These are phyloP conservation scores for Spizaetus ornatus DNA, from an alignment of 2,113 vertebrate genomes.

Conservation along the genomic window DNA sequence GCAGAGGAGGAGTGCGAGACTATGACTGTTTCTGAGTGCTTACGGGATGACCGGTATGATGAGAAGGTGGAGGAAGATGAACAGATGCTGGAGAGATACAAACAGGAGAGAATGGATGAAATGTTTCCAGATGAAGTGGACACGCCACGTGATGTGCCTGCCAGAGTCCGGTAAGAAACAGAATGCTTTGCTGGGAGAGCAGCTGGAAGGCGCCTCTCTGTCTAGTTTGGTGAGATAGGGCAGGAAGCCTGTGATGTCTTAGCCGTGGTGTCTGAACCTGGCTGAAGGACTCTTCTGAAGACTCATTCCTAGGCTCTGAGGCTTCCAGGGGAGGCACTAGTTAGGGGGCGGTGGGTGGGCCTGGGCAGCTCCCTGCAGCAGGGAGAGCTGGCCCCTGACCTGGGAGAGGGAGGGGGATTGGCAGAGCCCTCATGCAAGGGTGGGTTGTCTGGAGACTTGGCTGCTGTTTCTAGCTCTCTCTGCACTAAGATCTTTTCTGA, in stretches of 20 bases:
- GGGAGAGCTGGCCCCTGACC: neutral
- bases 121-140: slow-evolving; percentile 97
- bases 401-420: neutral
- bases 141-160: slow-evolving; percentile 82
- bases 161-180: slow-evolving; percentile 80
- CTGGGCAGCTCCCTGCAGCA: neutral
- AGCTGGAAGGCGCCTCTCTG: neutral
- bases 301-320: neutral
- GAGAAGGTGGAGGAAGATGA: slow-evolving; percentile 84
- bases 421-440: neutral
- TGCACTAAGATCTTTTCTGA: neutral
- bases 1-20: slow-evolving; percentile 83
- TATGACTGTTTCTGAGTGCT: slow-evolving; percentile 72
- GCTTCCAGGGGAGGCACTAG: neutral
- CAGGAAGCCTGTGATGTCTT: slow-evolving; percentile 54
- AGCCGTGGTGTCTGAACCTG: slow-evolving; percentile 58
- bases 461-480: neutral
- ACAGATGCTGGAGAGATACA: slow-evolving; percentile 85
- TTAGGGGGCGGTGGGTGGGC: neutral
- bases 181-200: neutral
- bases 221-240: neutral
- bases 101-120: slow-evolving; percentile 88
- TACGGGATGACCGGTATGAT: slow-evolving; percentile 83
- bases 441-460: neutral
- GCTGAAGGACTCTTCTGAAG: slow-evolving; percentile 60